Evolutionary conservation across 2,797 vertebrate species (phyloP), one percentile per base, ranked within the genome.

Genomic region (Hafferia zeledoni): DNA sequence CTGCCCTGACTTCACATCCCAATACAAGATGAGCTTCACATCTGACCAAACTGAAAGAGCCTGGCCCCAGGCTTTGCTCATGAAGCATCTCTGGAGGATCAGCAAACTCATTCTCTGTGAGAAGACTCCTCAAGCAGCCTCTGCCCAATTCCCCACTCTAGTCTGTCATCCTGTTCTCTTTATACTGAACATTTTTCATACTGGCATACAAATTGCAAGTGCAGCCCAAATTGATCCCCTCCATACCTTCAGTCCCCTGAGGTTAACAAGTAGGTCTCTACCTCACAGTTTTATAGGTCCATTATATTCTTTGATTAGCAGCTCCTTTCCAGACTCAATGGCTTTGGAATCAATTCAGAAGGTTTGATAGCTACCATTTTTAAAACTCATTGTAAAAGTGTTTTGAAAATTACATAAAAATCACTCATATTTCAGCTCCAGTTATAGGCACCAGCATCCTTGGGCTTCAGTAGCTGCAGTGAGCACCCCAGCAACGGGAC

Each of bases 281-380:
- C 74, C 68, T 90, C 60, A 47, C 17, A 31, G 10, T 68, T 91
- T 93, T 91, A 39, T 60, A 75, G 24, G 20, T 47, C 57, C 27
- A 39, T 92, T 83, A 61, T 39, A 12, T 61, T 87, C 55, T 91
- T 84, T 83, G 84, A 85, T 87, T 85, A 93, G 52, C 71, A 84
- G 74, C 39, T 84, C 35, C 37, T 67, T 78, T 27, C 43, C 74
- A 78, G 46, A 71, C 16, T 75, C 78, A 68, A 60, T 63, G 59
- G 20, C 64, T 91, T 89, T 84, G 59, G 87, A 91, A 93, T 49
- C 59, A 89, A 80, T 74, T 55, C 56, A 80, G 43, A 76, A 71
- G 10, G 11, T 59, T 90, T 55, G 28, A 60, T 49, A 83, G 23
- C 33, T 60, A 13, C 12, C 44, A 43, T 10, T 94, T 96, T 83